phyloP scores from a whole-genome alignment of 2,888 invertebrate species.

The Dicranocentrus wangi region DNA sequence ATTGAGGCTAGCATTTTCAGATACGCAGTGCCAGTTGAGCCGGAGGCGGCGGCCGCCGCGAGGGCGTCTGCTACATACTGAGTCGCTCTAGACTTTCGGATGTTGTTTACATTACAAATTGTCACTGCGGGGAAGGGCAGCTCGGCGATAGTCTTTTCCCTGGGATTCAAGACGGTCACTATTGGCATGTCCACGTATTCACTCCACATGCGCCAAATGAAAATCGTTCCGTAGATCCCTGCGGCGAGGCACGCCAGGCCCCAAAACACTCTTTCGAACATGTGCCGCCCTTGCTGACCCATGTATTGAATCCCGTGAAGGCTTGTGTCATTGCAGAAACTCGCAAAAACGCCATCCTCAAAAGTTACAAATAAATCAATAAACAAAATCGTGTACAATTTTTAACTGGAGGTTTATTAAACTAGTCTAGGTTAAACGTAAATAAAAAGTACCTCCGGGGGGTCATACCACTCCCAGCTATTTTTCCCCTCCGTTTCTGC shows the following conservation, averaged over 20 bases:
- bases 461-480: too few relatives aligned
- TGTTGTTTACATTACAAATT: constrained; percentile 66
- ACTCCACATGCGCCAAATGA: constrained; percentile 60
- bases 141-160: constrained; percentile 52
- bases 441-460: too few relatives aligned
- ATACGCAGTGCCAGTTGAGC: too few relatives aligned
- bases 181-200: constrained; percentile 63
- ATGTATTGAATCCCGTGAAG: not conserved
- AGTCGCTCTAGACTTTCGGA: not conserved
- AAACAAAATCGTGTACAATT: too few relatives aligned
- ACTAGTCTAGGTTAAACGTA: too few relatives aligned
- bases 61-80: not conserved
- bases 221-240: constrained; percentile 26
- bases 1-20: not conserved
- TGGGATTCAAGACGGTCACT: constrained; percentile 66
- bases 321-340: not conserved
- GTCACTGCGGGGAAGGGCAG: constrained; percentile 70
- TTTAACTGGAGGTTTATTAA: too few relatives aligned
- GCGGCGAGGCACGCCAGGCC: constrained; percentile 45
- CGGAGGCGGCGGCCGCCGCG: not conserved
- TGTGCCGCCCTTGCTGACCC: too few relatives aligned
- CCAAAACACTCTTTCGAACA: constrained; percentile 69
- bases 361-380: too few relatives aligned
- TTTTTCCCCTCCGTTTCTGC: too few relatives aligned
- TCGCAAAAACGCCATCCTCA: too few relatives aligned